A percentile compares a stretch with the other conserved stretches of the same genome.
Conservation (phyloP, 2,113 vertebrate species). For the Poicephalus meyeri region DNA sequence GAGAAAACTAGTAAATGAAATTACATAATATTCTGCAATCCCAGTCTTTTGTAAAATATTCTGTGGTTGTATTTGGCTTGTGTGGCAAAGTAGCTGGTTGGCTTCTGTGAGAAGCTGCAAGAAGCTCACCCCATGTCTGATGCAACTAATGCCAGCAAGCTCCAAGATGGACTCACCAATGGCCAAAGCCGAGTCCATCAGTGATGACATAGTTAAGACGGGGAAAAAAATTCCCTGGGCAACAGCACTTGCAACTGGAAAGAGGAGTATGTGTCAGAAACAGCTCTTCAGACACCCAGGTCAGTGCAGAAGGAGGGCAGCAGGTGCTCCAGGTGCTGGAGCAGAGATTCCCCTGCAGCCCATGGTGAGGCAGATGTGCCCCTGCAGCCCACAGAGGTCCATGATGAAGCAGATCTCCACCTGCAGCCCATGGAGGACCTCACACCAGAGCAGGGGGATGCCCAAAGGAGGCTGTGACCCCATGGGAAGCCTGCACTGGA, state of each 20-base stretch:
- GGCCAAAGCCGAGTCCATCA: neutral
- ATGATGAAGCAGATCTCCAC: neutral
- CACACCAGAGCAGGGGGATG: neutral
- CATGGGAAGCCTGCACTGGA: neutral
- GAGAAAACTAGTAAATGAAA: neutral
- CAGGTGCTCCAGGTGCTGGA: fast-evolving
- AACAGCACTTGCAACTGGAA: neutral
- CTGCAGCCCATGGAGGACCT: neutral
- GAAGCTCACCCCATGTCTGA: neutral
- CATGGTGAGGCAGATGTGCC: neutral
- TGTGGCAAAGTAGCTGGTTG: neutral
- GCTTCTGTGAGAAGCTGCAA: neutral
- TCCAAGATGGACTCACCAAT: neutral
- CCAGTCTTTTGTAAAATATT: neutral
- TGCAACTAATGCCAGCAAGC: neutral
- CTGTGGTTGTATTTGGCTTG: neutral
- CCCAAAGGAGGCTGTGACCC: neutral
- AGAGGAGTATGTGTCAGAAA: fast-evolving
- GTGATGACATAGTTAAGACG: fast-evolving
- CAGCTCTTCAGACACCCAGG: neutral
- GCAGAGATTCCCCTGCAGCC: neutral
- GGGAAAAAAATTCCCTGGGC: neutral
- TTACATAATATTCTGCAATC: neutral
- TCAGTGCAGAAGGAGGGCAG: neutral
- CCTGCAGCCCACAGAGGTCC: neutral